A percentile compares a stretch with the other conserved stretches of the same genome.
Evolutionary conservation across 2,888 invertebrate species (phyloP).

Genomic region (Agrochola macilenta): DNA sequence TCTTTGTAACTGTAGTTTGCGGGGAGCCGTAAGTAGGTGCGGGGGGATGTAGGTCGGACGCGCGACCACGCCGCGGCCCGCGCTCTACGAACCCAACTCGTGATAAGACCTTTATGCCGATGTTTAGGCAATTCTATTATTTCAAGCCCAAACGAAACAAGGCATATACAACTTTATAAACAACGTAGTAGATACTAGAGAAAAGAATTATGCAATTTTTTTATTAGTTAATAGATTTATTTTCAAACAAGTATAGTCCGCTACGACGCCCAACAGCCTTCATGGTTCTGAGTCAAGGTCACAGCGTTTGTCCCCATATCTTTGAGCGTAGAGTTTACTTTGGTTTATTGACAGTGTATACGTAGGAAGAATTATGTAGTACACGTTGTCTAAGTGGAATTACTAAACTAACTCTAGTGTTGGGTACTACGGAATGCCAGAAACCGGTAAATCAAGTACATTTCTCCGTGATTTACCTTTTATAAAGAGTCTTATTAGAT

Average conservation of each 20-base stretch:
- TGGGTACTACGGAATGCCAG: constrained; percentile 20
- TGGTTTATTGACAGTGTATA: constrained; percentile 58
- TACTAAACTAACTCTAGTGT: constrained; percentile 18
- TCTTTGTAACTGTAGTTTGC: constrained; percentile 85
- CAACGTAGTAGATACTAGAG: constrained; percentile 8
- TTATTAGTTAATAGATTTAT: constrained; percentile 66
- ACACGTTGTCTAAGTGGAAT: constrained; percentile 30
- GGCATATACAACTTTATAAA: constrained; percentile 18
- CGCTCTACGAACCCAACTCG: constrained; percentile 42
- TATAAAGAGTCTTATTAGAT: background rate
- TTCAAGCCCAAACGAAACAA: constrained; percentile 3
- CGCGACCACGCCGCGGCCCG: constrained; percentile 65
- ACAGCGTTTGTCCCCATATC: constrained; percentile 64
- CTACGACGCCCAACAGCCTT: constrained; percentile 71
- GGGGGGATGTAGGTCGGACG: constrained; percentile 82
- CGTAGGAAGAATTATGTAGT: constrained; percentile 40
- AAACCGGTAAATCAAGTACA: constrained; percentile 42
- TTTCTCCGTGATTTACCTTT: background rate
- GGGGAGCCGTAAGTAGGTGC: constrained; percentile 64
- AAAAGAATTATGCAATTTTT: constrained; percentile 65
- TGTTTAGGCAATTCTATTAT: constrained; percentile 23
- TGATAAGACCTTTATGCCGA: constrained; percentile 53
- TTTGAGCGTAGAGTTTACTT: constrained; percentile 54
- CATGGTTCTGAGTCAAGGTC: constrained; percentile 81
- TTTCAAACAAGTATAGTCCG: constrained; percentile 62